Evolutionary conservation across 2,113 vertebrate species (phyloP), one percentile per base, ranked within the genome.

Genomic region (Sisor rabdophorus): DNA sequence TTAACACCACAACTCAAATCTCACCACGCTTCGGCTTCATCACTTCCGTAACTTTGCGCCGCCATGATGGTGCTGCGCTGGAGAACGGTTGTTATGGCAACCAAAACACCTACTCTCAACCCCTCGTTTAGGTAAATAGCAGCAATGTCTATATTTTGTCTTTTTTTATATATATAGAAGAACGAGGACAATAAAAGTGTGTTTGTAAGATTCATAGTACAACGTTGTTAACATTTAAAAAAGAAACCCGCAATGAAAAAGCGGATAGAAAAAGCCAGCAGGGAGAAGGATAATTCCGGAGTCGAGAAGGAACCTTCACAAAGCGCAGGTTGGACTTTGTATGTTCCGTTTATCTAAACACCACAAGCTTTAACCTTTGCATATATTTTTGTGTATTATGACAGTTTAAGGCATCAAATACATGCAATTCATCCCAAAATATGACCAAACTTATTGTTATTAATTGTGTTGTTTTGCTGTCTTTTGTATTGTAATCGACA

Each of bases 211-310:
- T 53, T 52, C 54, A 7, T 32, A 30, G 19, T n/a, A 20, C 5
- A 22, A 13, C 26, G 8, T 12, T 30, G 26, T 40, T 22, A 22
- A 32, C 17, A 16, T 15, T 60, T 28, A 17, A 7, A 17, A 61
- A 65, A 81, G 50, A 44, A 44, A 44, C 40, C 10, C 10, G 9
- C 24, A 52, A 91, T 90, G 89, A 85, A 32, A 77, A 89, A 84
- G 65, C 87, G 73, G 71, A 40, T 3, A 28, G 67, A 8, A 83
- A 84, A 80, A 79, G 81, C 2, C 82, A 82, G 53, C 0, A 80
- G 26, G 79, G 77, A 90, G 0, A 86, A 83, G 71, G 19, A 20
- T 12, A 70, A 19, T 22, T 30, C 26, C 6, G 86, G 53, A 69
- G 55, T 22, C 16, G 82, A 88, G n/a, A 87, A 88, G 0, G 81